Evolutionary conservation across 2,888 invertebrate genomes (phyloP), one percentile per base, ranked within the genome.

Genomic region (Cheilosia pagana): DNA sequence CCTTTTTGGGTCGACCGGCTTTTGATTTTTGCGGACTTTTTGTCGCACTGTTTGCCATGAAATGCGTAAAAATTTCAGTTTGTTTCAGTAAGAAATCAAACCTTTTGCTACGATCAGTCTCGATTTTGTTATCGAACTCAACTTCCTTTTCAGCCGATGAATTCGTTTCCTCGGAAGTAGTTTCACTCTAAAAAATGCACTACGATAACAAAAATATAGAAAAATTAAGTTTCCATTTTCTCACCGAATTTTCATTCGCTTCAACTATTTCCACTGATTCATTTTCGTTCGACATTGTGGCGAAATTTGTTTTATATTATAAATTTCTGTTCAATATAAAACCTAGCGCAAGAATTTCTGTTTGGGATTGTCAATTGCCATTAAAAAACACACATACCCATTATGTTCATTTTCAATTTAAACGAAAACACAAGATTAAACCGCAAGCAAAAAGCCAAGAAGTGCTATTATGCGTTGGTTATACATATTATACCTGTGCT

Each of bases 61-160:
- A 99, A 94, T 99, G 99, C 3, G 98, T 97, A 92, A 99, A 99
- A 88, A 99, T 97, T 91, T 99, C 99, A 0, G 99, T 99, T 93
- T 99, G 99, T 91, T 98, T 96, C n/a, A 99, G 93, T 87, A 99
- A 93, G 92, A 95, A 99, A 89, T 99, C 99, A 92, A 99, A 99
- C 87, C 99, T 94, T 91, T 97, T 98, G 68, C 97, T 95, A 55
- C 98, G 95, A 92, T 99, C 99, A 0, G 95, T 95, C 92, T 96
- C 96, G 86, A 97, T 94, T 93, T 96, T 97, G 77, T 95, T 95
- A 90, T 97, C 97, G 89, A 96, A 97, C 89, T 97, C 97, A 39
- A 95, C 96, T 89, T 95, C 95, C 88, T 94, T 94, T 35, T 93
- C 93, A 0, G 93, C 92, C 0, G 94, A 94, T 0, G 95, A 94